A percentile compares a stretch with the other conserved stretches of the same genome.
phyloP scores from a whole-genome alignment of 2,797 vertebrate species.

The Syndactyla subalaris region DNA sequence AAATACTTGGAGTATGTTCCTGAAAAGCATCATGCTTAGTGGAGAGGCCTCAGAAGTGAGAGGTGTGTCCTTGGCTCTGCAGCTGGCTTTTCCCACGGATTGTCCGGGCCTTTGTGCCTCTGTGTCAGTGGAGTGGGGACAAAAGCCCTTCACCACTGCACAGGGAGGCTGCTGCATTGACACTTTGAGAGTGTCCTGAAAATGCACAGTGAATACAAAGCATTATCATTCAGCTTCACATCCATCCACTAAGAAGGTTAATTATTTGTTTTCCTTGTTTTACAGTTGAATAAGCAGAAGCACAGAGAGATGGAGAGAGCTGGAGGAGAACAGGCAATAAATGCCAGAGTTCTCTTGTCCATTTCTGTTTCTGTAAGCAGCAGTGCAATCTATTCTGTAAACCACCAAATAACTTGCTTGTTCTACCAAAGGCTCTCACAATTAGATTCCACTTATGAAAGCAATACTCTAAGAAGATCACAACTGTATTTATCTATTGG shows the following conservation, averaged over 20 bases:
- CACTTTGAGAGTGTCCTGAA: background rate
- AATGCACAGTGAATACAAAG: background rate
- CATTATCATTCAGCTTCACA: slow-evolving; percentile 36
- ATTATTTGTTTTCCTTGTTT: slow-evolving; percentile 63
- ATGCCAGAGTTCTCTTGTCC: slow-evolving; percentile 30
- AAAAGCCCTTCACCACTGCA: background rate
- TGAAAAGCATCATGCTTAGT: background rate
- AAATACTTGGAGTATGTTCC: background rate
- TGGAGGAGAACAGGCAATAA: slow-evolving; percentile 51
- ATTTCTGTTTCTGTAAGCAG: slow-evolving; percentile 1
- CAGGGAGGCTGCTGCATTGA: background rate
- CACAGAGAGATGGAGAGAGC: background rate
- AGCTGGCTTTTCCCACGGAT: background rate
- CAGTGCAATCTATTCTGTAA: background rate
- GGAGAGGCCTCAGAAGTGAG: background rate
- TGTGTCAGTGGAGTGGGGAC: background rate
- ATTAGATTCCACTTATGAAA: slow-evolving; percentile 22
- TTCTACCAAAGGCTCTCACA: slow-evolving; percentile 8
- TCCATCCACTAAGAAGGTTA: slow-evolving; percentile 12
- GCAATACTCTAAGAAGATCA: background rate
- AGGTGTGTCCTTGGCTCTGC: background rate
- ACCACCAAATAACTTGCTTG: background rate
- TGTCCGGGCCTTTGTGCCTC: background rate
- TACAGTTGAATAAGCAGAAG: slow-evolving; percentile 52
- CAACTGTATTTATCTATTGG: slow-evolving; percentile 30